Evolutionary conservation across 2,888 invertebrate genomes (phyloP), one percentile per base, ranked within the genome.

Genomic region (Strigamia crassipes): DNA sequence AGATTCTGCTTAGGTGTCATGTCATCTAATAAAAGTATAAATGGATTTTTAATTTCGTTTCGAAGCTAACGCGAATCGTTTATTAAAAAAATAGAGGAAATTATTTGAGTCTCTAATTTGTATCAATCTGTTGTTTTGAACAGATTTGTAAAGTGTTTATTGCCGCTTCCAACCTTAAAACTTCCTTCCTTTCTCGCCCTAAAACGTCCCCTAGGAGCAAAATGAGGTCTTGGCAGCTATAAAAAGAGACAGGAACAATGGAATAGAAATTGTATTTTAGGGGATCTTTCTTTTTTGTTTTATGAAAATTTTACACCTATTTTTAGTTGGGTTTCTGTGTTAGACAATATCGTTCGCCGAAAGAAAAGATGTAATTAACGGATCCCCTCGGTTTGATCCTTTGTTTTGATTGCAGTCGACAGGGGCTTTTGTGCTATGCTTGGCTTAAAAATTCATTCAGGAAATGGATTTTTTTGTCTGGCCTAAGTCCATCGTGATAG

Each of bases 211-310:
- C 73, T 73, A 15, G 73, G 73, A 73, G 2, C 15, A 27, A 73
- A 73, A 73, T 73, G 73, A 73, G 73, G 73, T 73, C 73, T 73
- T 73, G 73, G 73, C 73, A 73, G 73, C 73, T 73, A 73, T 73
- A 73, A 27, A 73, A 73, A 73, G 73, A 73, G 73, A 73, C 73
- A 15, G 13, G 73, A 73, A 73, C 73, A 73, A 73, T 73, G 27
- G 73, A 73, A 73, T 27, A 27, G 31, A 73, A 73, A 27, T 73
- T 51, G 51, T 38, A 18, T 56, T 56, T 18, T 46, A 6, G 9
- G n/a, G 56, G 56, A 56, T n/a, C 18, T 18, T 5, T n/a, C 18
- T 2, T 73, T 23, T 13, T 73, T 27, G 12, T 73, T 73, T 73
- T 23, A 13, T 12, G 27, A 61, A 5, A 23, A 21, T 27, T 13